phyloP scores from a whole-genome alignment of 2,888 invertebrate genomes.

The Criorhina ranunculi region DNA sequence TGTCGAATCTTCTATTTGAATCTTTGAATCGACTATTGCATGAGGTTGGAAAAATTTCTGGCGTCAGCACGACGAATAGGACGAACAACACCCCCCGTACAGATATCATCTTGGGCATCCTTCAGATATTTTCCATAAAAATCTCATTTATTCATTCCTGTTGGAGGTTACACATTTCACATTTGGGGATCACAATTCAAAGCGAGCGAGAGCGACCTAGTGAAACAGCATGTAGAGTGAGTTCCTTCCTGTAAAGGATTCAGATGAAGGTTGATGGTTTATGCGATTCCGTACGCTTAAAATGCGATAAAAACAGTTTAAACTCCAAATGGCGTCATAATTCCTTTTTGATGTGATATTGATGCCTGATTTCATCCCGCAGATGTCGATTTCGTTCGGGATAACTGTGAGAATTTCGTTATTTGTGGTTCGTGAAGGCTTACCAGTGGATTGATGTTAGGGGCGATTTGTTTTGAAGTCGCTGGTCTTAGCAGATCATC shows the following conservation, averaged over 20 bases:
- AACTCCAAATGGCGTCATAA: conserved; percentile 60
- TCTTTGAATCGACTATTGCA: not conserved
- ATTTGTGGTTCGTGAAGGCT: conserved; percentile 1
- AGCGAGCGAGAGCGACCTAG: not conserved
- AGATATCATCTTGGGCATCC: conserved; percentile 46
- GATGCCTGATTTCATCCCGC: conserved; percentile 34
- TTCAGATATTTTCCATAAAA: conserved; percentile 74
- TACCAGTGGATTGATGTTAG: conserved; percentile 5
- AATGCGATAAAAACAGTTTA: conserved; percentile 50
- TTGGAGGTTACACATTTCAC: conserved; percentile 36
- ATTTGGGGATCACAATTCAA: conserved; percentile 49
- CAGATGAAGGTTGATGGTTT: conserved; percentile 47
- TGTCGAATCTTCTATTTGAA: conserved; percentile 4
- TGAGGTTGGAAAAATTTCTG: conserved; percentile 21
- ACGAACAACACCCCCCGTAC: conserved; percentile 19
- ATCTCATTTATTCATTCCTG: conserved; percentile 69
- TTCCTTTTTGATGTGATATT: conserved; percentile 58
- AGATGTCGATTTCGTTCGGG: conserved; percentile 13
- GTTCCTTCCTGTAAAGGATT: conserved; percentile 26
- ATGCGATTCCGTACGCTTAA: conserved; percentile 36
- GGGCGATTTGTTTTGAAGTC: conserved; percentile 8
- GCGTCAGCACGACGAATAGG: conserved; percentile 55
- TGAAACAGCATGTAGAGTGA: not conserved
- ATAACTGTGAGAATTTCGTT: conserved; percentile 2
- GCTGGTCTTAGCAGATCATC: not conserved